These are phyloP conservation scores for Agonopterix subpropinquella DNA, from an alignment of 2,888 invertebrate genomes.

Conservation along the genomic window DNA sequence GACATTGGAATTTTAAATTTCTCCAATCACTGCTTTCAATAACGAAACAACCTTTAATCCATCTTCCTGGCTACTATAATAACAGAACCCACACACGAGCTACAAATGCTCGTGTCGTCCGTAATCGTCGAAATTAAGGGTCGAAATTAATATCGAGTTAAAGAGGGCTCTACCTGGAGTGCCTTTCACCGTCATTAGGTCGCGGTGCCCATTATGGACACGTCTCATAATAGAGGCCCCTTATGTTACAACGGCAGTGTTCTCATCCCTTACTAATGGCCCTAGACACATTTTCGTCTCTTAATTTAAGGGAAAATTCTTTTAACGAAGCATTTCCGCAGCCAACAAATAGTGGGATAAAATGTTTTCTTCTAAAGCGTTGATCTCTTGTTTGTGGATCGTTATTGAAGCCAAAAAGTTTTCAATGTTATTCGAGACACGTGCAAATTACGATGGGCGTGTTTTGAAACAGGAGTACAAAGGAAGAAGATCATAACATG, in stretches of 20 bases:
- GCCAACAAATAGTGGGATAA: slow-evolving; percentile 4
- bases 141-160: slow-evolving; percentile 47
- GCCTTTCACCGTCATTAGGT: slow-evolving; percentile 47
- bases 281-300: slow-evolving; percentile 34
- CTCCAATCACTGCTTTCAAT: slow-evolving; percentile 1
- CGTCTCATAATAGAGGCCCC: slow-evolving; percentile 46
- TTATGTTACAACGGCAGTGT: slow-evolving; percentile 36
- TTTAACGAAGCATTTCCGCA: too few species aligned
- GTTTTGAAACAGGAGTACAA: too few species aligned
- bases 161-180: slow-evolving; percentile 46
- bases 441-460: neutral
- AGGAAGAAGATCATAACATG: too few species aligned
- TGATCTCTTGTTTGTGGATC: neutral
- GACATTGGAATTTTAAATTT: slow-evolving; percentile 24
- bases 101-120: neutral
- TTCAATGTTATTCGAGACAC: slow-evolving; percentile 3
- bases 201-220: slow-evolving; percentile 43
- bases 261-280: slow-evolving; percentile 33
- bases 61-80: too few species aligned
- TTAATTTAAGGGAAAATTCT: slow-evolving; percentile 38
- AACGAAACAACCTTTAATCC: too few species aligned
- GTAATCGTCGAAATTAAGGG: slow-evolving; percentile 25
- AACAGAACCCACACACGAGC: too few species aligned
- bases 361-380: neutral
- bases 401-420: slow-evolving; percentile 2